Percentiles rank a stretch among this genome's conserved stretches.
Evolutionary conservation across 2,113 vertebrate species (phyloP).

Genomic region (Girardinichthys multiradiatus): DNA sequence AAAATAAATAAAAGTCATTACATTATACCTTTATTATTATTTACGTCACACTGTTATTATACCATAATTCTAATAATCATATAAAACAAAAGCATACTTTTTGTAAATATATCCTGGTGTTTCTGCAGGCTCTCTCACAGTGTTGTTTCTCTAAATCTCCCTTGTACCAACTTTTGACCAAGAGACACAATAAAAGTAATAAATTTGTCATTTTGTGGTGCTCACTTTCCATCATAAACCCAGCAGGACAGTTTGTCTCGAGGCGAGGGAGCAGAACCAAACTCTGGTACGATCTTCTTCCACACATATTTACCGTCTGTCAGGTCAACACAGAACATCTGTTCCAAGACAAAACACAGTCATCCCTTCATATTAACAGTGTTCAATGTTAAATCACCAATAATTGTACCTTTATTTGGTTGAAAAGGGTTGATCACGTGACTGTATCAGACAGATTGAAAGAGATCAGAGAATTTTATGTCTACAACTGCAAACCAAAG

Average conservation of each 20-base stretch:
- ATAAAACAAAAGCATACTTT: too few species aligned
- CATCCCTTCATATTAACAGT: background rate
- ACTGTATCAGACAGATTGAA: background rate
- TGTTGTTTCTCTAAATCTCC: background rate
- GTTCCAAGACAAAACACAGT: constrained; percentile 60
- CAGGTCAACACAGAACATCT: constrained; percentile 91
- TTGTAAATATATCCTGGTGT: too few species aligned
- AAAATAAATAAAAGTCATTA: too few species aligned
- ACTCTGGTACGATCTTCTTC: constrained; percentile 84
- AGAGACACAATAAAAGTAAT: background rate
- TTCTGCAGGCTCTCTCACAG: too few species aligned
- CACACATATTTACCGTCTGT: constrained; percentile 85
- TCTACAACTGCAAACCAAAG: too few species aligned
- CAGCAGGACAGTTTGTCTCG: constrained; percentile 96
- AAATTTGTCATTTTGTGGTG: background rate
- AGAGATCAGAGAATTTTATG: too few species aligned
- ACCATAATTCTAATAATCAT: too few species aligned
- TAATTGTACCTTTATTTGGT: background rate
- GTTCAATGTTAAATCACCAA: constrained; percentile 8
- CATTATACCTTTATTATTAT: too few species aligned
- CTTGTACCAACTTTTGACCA: background rate
- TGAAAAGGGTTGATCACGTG: background rate
- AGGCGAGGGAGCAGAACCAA: constrained; percentile 88
- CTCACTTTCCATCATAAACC: constrained; percentile 89
- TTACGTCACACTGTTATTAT: too few species aligned